These are phyloP conservation scores for Labeo rohita DNA, from an alignment of 2,113 vertebrate species.

Conservation along the genomic window DNA sequence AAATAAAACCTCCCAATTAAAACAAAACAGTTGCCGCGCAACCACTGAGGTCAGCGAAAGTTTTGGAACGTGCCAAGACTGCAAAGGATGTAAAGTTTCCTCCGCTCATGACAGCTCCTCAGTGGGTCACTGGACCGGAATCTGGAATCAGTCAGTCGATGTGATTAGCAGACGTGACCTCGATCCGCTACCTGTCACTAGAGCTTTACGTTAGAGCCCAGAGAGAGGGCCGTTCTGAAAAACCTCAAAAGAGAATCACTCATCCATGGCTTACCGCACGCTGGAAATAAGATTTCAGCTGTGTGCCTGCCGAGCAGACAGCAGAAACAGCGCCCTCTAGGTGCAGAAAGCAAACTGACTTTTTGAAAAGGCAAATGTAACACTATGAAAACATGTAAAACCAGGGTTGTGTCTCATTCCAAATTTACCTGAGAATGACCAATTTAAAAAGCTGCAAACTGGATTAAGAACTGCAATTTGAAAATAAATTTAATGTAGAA, in stretches of 20 bases:
- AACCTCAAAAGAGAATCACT: constrained; percentile 39
- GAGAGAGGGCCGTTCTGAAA: constrained; percentile 15
- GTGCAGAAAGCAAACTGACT: not conserved
- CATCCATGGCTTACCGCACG: constrained; percentile 32
- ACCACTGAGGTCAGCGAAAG: constrained; percentile 9
- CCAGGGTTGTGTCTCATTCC: not conserved
- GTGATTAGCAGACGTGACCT: constrained; percentile 49
- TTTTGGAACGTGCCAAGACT: constrained; percentile 18
- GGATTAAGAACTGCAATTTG: not conserved
- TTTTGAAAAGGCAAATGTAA: not conserved
- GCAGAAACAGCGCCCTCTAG: constrained; percentile 33
- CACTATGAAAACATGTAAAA: not conserved
- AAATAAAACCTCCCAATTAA: constrained; percentile 15
- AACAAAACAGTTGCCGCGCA: not conserved
- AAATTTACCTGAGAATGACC: not conserved
- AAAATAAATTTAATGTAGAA: not conserved
- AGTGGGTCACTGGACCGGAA: constrained; percentile 36
- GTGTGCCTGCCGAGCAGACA: not conserved
- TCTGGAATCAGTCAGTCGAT: constrained; percentile 34
- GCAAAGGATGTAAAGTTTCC: constrained; percentile 16
- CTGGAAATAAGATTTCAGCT: constrained; percentile 14
- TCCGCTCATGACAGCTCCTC: constrained; percentile 17
- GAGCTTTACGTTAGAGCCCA: constrained; percentile 34
- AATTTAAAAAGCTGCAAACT: not conserved
- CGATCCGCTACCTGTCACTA: constrained; percentile 38